Evolutionary conservation across 1,140 invertebrate species (phyloP), one percentile per base, ranked within the genome.

Genomic region (Trinorchestia longiramus): DNA sequence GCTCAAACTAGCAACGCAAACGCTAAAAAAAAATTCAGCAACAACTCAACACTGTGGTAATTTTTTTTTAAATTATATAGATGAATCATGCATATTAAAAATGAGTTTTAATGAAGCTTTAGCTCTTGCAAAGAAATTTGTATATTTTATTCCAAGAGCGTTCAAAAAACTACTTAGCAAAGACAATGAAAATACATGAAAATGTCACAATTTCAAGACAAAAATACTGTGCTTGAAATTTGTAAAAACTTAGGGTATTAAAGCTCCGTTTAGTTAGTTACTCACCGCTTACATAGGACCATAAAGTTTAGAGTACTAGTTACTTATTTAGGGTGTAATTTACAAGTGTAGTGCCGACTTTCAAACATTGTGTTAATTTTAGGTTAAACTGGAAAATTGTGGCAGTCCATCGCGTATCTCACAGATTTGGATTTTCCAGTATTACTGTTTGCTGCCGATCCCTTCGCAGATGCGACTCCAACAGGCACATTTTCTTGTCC

Each of bases 401-500:
- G 28, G 8, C 88, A 90, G 4, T 90, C 88, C 4, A 45, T 94
- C 43, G 45, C 92, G 88, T 90, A 43, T 47, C 92, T 94, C 92
- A 94, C 92, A 45, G 92, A 40, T 94, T 94, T 94, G 43, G 92
- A 45, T 40, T 94, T 94, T n/a, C 92, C 43, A 19, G 92, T 11
- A 94, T 19, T 42, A 43, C 6, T 42, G 90, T 15, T 47, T 19
- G 11, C 92, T 47, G 44, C 8, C 3, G 88, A 42, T 11, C n/a
- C n/a, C 62, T 77, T 90, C 4, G 43, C 41, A 42, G 43, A 19
- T 94, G 92, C 36, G 8, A 44, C 44, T 28, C 43, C 92, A 45
- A 4, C 36, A 6, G 92, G 92, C 44, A n/a, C 92, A 94, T 94
- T 94, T 45, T 94, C 92, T 94, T 94, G 92, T 0, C 92, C 92